Conservation (phyloP, 2,888 invertebrate genomes). For the Brenthis hecate region DNA sequence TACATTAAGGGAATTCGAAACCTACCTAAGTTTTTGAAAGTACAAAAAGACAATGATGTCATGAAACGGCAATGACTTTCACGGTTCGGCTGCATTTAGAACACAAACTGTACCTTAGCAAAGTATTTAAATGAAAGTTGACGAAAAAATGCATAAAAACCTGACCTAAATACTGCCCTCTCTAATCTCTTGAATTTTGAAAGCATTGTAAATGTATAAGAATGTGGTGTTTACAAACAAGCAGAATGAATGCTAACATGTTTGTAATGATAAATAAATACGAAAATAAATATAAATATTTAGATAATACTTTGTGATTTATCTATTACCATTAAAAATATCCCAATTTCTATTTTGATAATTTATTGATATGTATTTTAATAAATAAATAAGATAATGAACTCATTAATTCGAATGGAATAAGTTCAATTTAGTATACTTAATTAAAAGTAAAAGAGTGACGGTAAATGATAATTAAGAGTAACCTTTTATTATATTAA, state of each 20-base stretch:
- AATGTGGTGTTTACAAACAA: constrained; percentile 45
- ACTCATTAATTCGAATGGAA: no score
- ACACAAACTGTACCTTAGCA: constrained; percentile 73
- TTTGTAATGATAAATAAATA: constrained; percentile 1
- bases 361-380: no score
- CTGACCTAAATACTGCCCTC: constrained; percentile 50
- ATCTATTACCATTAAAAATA: not conserved
- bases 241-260: constrained; percentile 14
- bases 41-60: constrained; percentile 78
- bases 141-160: constrained; percentile 62
- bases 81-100: constrained; percentile 80
- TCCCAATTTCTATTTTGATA: no score
- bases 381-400: no score
- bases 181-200: constrained; percentile 25
- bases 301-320: not conserved
- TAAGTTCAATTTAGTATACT: no score
- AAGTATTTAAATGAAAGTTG: constrained; percentile 74
- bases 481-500: no score
- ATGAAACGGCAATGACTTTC: constrained; percentile 79
- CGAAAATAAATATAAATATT: constrained; percentile 13
- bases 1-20: constrained; percentile 24
- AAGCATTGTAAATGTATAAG: constrained; percentile 30
- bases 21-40: constrained; percentile 61
- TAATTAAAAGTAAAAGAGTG: no score
- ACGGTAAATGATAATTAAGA: no score